Conservation (phyloP, 1,140 invertebrate genomes). For the Pentalonia nigronervosa region DNA sequence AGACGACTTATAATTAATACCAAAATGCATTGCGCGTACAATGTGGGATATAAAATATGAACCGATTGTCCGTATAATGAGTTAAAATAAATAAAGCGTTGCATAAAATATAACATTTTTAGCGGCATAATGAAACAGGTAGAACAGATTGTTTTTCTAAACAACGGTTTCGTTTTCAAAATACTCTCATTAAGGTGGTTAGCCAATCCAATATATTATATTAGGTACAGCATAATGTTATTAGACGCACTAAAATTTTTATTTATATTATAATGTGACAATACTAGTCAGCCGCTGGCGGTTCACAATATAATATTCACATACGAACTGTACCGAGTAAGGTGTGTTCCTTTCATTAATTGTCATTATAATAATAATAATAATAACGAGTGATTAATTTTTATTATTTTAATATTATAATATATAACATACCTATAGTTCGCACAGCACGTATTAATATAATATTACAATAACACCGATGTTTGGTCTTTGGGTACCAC, state of each 20-base stretch:
- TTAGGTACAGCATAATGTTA: no score
- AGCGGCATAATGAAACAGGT: neutral
- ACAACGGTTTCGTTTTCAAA: slow-evolving; percentile 31
- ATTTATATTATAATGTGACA: neutral
- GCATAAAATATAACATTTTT: slow-evolving; percentile 13
- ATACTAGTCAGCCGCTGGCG: neutral
- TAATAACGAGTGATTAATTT: neutral
- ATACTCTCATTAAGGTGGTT: neutral
- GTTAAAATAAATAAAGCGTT: slow-evolving; percentile 22
- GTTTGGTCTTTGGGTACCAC: neutral
- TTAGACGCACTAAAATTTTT: no score
- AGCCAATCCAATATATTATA: neutral
- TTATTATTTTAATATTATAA: slow-evolving; percentile 1
- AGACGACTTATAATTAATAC: neutral
- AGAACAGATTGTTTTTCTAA: slow-evolving; percentile 32
- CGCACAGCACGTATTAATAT: no score
- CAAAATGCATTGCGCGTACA: neutral
- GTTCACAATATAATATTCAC: neutral
- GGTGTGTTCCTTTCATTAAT: neutral
- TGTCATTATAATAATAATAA: neutral
- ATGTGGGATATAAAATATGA: neutral
- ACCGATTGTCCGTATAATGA: neutral
- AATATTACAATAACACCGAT: no score
- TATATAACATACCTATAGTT: neutral
- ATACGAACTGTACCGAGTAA: neutral